phyloP scores from a whole-genome alignment of 2,797 vertebrate species.

The Falco novaeseelandiae region DNA sequence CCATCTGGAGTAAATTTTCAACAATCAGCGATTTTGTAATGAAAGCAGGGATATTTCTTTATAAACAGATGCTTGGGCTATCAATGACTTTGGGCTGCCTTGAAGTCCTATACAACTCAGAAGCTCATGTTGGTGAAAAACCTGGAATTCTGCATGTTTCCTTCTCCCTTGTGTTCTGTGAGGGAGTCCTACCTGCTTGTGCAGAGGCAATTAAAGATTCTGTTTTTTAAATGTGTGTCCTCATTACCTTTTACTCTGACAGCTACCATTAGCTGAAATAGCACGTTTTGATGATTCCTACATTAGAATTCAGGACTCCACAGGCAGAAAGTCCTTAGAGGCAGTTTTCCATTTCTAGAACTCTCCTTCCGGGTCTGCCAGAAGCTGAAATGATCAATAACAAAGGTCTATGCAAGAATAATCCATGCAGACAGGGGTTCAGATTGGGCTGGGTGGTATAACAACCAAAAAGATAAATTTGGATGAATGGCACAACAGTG shows the following conservation, averaged over 20 bases:
- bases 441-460: not conserved
- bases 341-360: not conserved
- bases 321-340: not conserved
- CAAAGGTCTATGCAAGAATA: not conserved
- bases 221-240: not conserved
- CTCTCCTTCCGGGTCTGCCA: not conserved
- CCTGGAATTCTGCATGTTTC: not conserved
- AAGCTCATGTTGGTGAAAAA: not conserved
- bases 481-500: not conserved
- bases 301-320: not conserved
- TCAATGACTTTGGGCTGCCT: not conserved
- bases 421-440: not conserved
- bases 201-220: not conserved
- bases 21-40: constrained; percentile 3
- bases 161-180: not conserved
- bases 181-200: not conserved
- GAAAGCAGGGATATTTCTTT: not conserved
- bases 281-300: not conserved
- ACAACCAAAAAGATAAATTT: not conserved
- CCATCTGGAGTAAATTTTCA: constrained; percentile 58
- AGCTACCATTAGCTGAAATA: not conserved
- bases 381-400: not conserved
- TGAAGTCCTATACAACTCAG: not conserved
- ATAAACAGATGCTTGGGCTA: not conserved
- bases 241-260: not conserved